Evolutionary conservation across 2,113 vertebrate species (phyloP).

Genomic region (Leucopsar rothschildi): DNA sequence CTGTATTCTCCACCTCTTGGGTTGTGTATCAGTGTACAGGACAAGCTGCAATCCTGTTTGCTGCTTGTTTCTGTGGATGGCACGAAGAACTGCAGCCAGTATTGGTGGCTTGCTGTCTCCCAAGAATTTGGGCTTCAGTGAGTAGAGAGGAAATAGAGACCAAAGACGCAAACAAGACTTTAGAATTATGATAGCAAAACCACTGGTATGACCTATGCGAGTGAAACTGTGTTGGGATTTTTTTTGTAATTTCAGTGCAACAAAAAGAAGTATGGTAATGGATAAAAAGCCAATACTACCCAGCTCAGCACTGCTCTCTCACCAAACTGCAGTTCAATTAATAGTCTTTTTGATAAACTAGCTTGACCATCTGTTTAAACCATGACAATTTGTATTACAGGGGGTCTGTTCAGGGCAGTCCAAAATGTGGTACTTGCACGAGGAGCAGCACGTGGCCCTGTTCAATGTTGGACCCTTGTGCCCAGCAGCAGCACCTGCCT

Average conservation of each 20-base stretch:
- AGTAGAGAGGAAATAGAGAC: not conserved
- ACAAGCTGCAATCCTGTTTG: conserved; percentile 70
- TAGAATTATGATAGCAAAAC: not conserved
- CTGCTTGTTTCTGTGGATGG: conserved; percentile 65
- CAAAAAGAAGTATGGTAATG: not conserved
- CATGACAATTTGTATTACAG: not conserved
- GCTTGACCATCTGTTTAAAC: not conserved
- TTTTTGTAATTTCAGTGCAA: not conserved
- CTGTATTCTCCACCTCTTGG: conserved; percentile 68
- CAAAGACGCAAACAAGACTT: not conserved
- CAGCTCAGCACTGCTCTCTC: not conserved
- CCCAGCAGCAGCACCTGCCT: not conserved
- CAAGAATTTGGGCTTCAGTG: conserved; percentile 71
- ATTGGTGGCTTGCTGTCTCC: conserved; percentile 59
- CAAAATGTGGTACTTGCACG: accelerated
- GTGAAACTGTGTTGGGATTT: not conserved
- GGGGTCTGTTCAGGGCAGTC: not conserved
- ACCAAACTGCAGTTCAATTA: not conserved
- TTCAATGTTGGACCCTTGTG: accelerated
- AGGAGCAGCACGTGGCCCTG: not conserved
- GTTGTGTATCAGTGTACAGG: conserved; percentile 63
- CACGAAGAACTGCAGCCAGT: conserved; percentile 73
- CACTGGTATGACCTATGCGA: not conserved
- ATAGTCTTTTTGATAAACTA: not conserved
- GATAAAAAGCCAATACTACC: not conserved